Evolutionary conservation across 2,888 invertebrate species (phyloP).

Genomic region (Escarpia spicata): DNA sequence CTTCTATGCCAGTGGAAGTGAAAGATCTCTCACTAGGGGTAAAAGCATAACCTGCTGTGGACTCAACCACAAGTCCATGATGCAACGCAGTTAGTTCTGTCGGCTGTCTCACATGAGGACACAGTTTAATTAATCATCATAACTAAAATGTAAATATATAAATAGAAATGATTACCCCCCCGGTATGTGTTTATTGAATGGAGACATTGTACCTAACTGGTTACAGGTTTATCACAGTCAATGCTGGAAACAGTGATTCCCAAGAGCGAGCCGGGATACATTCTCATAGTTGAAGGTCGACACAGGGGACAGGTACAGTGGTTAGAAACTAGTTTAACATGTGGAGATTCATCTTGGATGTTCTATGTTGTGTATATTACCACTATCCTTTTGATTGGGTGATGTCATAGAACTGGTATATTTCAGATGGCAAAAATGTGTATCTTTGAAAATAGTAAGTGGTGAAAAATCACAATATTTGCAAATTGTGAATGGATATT

Average conservation of each 20-base stretch:
- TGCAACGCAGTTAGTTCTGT: background rate
- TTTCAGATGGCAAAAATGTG: no score
- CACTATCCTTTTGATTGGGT: no score
- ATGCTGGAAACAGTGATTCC: slow-evolving; percentile 67
- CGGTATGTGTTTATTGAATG: background rate
- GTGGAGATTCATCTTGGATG: background rate
- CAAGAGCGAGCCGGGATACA: slow-evolving; percentile 54
- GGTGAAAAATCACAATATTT: no score
- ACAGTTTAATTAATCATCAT: background rate
- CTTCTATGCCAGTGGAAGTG: background rate
- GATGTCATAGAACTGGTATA: no score
- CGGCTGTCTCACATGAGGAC: background rate
- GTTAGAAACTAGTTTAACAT: background rate
- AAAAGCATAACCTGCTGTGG: background rate
- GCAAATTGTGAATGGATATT: no score
- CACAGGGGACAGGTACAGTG: slow-evolving; percentile 59
- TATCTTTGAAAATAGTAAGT: no score
- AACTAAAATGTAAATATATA: background rate
- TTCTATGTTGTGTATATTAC: no score
- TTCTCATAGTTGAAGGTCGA: slow-evolving; percentile 64
- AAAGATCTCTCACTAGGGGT: background rate
- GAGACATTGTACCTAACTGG: background rate
- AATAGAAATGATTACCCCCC: background rate
- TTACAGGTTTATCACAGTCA: slow-evolving; percentile 56
- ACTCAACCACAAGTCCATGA: background rate